Percentiles rank a stretch among this genome's conserved stretches.
Evolutionary conservation across 1,140 invertebrate species (phyloP).

Genomic region (Apocrypta bakeri): DNA sequence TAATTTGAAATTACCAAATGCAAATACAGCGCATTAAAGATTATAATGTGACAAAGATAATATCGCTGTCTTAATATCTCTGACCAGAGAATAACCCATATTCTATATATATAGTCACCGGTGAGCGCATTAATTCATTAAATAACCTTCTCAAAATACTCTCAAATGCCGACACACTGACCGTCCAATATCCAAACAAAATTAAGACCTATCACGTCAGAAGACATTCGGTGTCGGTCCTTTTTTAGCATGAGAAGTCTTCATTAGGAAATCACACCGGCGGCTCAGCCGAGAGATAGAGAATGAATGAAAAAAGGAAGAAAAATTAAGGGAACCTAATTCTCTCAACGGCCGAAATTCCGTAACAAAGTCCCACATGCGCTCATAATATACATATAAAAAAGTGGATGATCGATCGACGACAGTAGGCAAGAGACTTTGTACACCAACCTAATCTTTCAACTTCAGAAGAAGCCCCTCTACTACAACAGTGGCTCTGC

Average conservation of each 20-base stretch:
- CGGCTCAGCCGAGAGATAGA: background rate
- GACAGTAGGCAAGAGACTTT: background rate
- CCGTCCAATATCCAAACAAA: constrained; percentile 6
- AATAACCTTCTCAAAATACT: constrained; percentile 12
- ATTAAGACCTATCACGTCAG: background rate
- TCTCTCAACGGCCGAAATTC: constrained; percentile 4
- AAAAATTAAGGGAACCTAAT: background rate
- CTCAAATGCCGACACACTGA: background rate
- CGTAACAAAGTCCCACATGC: background rate
- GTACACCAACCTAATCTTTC: background rate
- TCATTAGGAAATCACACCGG: background rate
- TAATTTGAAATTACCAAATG: too few species aligned
- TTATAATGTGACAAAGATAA: too few species aligned
- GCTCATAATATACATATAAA: too few species aligned
- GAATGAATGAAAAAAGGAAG: background rate
- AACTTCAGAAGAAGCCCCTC: background rate
- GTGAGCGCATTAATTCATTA: background rate
- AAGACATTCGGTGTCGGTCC: background rate
- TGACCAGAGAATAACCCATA: too few species aligned
- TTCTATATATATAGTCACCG: too few species aligned
- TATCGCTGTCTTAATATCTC: too few species aligned
- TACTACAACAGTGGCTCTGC: background rate
- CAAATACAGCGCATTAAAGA: too few species aligned
- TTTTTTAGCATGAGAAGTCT: background rate
- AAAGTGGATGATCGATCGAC: constrained; percentile 23